phyloP scores from a whole-genome alignment of 92 coral and sea anemone genomes.

The Porites cylindrica region DNA sequence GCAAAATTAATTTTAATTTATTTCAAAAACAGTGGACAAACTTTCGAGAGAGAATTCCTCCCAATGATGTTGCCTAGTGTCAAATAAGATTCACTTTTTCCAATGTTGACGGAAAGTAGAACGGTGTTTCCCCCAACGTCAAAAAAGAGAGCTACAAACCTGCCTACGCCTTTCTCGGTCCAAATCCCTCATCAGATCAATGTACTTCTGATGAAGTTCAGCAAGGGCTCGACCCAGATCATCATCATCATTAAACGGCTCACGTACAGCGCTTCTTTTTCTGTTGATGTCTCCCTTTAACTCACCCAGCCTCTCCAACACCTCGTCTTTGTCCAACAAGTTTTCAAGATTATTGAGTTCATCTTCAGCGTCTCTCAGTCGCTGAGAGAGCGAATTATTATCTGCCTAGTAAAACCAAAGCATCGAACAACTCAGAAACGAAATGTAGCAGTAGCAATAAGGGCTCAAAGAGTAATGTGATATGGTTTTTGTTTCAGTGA shows the following conservation, averaged over 20 bases:
- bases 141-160: conserved; percentile 19
- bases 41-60: not conserved
- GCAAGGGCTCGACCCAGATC: conserved; percentile 87
- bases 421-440: no score
- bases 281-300: conserved; percentile 77
- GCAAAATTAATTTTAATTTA: not conserved
- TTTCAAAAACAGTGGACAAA: not conserved
- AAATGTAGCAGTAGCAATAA: no score
- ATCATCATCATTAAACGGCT: conserved; percentile 78
- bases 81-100: no score
- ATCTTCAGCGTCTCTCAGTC: conserved; percentile 85
- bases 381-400: conserved; percentile 83
- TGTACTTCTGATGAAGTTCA: conserved; percentile 81
- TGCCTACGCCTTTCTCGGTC: conserved; percentile 80
- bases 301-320: conserved; percentile 76
- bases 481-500: no score
- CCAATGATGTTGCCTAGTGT: not conserved
- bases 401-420: conserved; percentile 59
- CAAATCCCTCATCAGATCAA: conserved; percentile 75
- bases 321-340: conserved; percentile 77
- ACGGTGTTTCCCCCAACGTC: not conserved
- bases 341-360: conserved; percentile 68
- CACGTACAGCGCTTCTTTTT: conserved; percentile 57
- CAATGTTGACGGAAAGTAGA: not conserved
- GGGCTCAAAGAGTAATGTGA: not conserved